These are phyloP conservation scores for Epizoanthus ramosus DNA, from an alignment of 92 coral and sea anemone species.

Conservation along the genomic window DNA sequence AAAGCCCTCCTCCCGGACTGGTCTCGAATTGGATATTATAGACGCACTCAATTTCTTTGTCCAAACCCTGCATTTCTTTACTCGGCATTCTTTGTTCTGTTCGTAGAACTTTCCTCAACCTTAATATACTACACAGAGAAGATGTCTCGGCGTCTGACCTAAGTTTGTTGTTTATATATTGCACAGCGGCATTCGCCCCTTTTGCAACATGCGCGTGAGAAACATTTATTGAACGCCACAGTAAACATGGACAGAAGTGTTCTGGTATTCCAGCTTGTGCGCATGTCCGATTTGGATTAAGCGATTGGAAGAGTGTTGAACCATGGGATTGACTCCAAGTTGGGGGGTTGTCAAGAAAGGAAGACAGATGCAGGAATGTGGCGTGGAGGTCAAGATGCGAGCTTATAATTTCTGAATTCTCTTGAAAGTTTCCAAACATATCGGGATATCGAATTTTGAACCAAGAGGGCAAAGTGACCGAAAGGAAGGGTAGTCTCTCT, in stretches of 20 bases:
- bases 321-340: slow-evolving; percentile 46
- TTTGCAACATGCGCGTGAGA: slow-evolving; percentile 61
- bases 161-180: slow-evolving; percentile 57
- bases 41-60: slow-evolving; percentile 48
- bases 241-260: slow-evolving; percentile 76
- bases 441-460: slow-evolving; percentile 51
- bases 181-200: slow-evolving; percentile 62
- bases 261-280: slow-evolving; percentile 74
- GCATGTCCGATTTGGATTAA: slow-evolving; percentile 62
- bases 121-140: slow-evolving; percentile 45
- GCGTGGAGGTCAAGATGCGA: slow-evolving; percentile 84
- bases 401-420: slow-evolving; percentile 56
- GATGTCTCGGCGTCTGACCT: slow-evolving; percentile 35
- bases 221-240: slow-evolving; percentile 47
- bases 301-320: slow-evolving; percentile 48
- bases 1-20: slow-evolving; percentile 60
- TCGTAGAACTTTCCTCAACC: slow-evolving; percentile 46
- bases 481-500: slow-evolving; percentile 80
- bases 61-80: slow-evolving; percentile 15
- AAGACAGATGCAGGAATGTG: slow-evolving; percentile 64
- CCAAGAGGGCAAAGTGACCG: slow-evolving; percentile 71
- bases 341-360: slow-evolving; percentile 49
- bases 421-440: slow-evolving; percentile 35
- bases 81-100: slow-evolving; percentile 66
- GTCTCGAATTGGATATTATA: slow-evolving; percentile 72